Base-by-base conservation (phyloP, 2,113 vertebrate species). In the Antennarius striatus region DNA sequence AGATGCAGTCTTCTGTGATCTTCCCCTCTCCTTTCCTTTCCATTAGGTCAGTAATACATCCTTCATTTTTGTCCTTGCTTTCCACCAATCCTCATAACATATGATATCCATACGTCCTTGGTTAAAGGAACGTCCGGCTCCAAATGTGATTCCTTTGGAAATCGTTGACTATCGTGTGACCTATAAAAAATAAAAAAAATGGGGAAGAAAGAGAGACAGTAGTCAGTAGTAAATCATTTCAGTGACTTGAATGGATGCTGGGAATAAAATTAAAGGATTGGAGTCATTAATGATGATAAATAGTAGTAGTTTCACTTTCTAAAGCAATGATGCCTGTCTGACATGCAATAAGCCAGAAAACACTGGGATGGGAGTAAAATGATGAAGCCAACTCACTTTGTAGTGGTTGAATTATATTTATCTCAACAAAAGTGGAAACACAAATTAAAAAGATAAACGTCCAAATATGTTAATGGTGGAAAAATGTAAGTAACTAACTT, bases 161-260 rank as follows among this genome's bases (percentile, higher is more conserved):
- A 53, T 55, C 63, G 82, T 71, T 1, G 53, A 93, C 90, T 94
- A 94, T 90, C 91, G 92, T 39, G 93, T 93, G 80, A 94, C 93
- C 93, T 94, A 69, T 48, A 83, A 22, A 22, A 22, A 22, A 22
- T n/a, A n/a, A 22, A 67, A 71, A 50, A 80, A 45, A 62, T 40
- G 10, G n/a, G 42, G n/a, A n/a, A 64, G n/a, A 71, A 32, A 53
- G 4, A 43, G 14, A 28, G 51, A 60, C n/a, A 75, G 57, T 6
- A 46, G 56, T 68, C 15, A 64, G 47, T 53, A 17, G 16, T 58
- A 30, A 16, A 28, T 10, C 30, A 43, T 63, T 51, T 32, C 53
- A 63, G 30, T 46, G 52, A 13, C n/a, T 48, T 48, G 39, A 70
- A 70, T 32, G 49, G 22, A 56, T 16, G 47, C 45, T 49, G 14